Evolutionary conservation across 1,140 invertebrate genomes (phyloP), one percentile per base, ranked within the genome.

Genomic region (Lysiphlebus fabarum): DNA sequence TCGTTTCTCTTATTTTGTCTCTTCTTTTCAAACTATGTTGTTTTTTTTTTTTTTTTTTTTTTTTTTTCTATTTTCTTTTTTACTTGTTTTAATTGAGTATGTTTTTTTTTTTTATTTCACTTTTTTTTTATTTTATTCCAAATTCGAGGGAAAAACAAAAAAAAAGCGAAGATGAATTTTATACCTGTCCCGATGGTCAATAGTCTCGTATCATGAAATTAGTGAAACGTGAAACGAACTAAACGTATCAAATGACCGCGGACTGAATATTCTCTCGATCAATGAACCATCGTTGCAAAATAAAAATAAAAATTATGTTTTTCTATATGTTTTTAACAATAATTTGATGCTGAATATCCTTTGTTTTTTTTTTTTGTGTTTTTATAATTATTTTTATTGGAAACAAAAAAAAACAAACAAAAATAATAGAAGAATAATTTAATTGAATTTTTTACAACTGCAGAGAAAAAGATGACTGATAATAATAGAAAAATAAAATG

Each of bases 141-240:
- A 14, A 47, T 14, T 34, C 17, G 17, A 2, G 17, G 17, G n/a
- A n/a, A n/a, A n/a, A 26, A 4, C 2, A 26, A 26, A 26, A 26
- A 26, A 26, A 53, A 61, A 36, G 41, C 38, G 48, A 56, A 61
- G 53, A 61, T 61, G 59, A 61, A 61, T 61, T 61, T 56, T 56
- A 61, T 56, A 53, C 59, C 44, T 45, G 50, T 49, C 37, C 53
- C 17, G 49, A 44, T 40, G 44, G 33, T 41, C 14, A 36, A 51
- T 54, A 43, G 55, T 61, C 45, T 34, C 7, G 43, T 53, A 48
- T 34, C 4, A 34, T 53, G 40, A 41, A 61, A 61, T 61, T 61
- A 61, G 59, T 56, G 53, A 53, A 61, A 53, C 59, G 59, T 61
- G 59, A 61, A 61, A 61, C 59, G 59, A 61, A 56, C 47, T 55